phyloP scores from a whole-genome alignment of 2,113 vertebrate genomes.

The Myiopsitta monachus region DNA sequence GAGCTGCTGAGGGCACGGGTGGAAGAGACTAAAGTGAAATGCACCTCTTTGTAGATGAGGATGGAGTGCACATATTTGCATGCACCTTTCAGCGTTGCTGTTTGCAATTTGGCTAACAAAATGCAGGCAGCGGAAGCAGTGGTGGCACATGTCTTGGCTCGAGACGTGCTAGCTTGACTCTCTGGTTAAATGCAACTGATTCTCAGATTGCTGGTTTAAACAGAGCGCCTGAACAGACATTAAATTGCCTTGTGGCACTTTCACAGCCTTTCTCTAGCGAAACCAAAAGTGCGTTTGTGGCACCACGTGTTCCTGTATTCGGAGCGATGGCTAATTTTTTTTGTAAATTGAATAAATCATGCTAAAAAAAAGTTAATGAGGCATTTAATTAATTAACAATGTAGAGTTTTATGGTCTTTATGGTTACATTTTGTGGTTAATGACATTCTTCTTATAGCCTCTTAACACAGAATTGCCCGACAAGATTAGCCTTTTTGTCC shows the following conservation, averaged over 20 bases:
- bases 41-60: not conserved
- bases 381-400: slow-evolving; percentile 85
- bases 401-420: slow-evolving; percentile 78
- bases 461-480: slow-evolving; percentile 63
- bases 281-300: slow-evolving; percentile 46
- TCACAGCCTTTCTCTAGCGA: not conserved
- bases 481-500: slow-evolving; percentile 66
- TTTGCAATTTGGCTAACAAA: not conserved
- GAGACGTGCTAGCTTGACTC: not conserved
- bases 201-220: not conserved
- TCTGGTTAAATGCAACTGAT: not conserved
- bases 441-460: slow-evolving; percentile 73
- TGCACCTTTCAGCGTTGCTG: not conserved
- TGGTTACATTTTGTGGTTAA: slow-evolving; percentile 80
- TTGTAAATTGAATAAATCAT: slow-evolving; percentile 81
- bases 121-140: not conserved
- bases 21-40: not conserved
- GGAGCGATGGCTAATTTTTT: slow-evolving; percentile 70
- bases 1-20: not conserved
- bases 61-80: fast-evolving
- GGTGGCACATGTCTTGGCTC: not conserved
- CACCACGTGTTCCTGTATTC: slow-evolving; percentile 55
- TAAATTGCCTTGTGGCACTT: not conserved
- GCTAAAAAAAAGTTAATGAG: slow-evolving; percentile 82
- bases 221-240: not conserved